Conservation (phyloP, 2,888 invertebrate species). For the Leistus spinibarbis region DNA sequence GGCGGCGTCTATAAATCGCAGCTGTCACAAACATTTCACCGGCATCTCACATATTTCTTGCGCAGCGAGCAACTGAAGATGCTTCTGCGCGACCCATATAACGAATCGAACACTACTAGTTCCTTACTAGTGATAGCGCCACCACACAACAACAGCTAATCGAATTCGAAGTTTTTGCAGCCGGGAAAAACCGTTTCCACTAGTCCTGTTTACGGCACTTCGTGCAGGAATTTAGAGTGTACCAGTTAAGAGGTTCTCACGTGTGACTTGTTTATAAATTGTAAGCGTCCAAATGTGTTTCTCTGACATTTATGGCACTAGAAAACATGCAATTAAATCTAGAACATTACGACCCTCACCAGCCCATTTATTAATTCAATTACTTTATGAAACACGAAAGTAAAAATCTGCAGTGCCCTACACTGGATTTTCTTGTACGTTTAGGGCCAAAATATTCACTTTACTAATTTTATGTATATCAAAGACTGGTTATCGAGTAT, state of each 20-base stretch:
- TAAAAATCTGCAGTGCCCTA: neutral
- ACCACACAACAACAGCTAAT: conserved; percentile 14
- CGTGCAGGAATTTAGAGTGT: conserved; percentile 16
- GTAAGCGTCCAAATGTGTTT: neutral
- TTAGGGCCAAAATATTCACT: too few relatives aligned
- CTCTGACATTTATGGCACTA: neutral
- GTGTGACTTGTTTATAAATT: conserved; percentile 8
- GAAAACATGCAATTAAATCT: neutral
- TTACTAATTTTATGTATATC: too few relatives aligned
- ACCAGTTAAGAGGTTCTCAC: conserved; percentile 19
- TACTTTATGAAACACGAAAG: neutral
- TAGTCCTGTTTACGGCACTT: conserved; percentile 23
- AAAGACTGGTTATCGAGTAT: too few relatives aligned
- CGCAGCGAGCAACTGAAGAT: neutral
- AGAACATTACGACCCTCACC: neutral
- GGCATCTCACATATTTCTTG: conserved; percentile 9
- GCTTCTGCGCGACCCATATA: conserved; percentile 3
- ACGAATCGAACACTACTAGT: neutral
- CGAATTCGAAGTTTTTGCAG: conserved; percentile 26
- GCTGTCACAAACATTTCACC: conserved; percentile 36
- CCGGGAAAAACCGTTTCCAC: conserved; percentile 11
- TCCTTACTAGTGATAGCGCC: neutral
- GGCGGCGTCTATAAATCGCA: conserved; percentile 29
- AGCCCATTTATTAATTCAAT: neutral
- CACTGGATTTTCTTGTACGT: neutral